Evolutionary conservation across 2,113 vertebrate genomes (phyloP).

Genomic region (Rhinopomastus cyanomelas): DNA sequence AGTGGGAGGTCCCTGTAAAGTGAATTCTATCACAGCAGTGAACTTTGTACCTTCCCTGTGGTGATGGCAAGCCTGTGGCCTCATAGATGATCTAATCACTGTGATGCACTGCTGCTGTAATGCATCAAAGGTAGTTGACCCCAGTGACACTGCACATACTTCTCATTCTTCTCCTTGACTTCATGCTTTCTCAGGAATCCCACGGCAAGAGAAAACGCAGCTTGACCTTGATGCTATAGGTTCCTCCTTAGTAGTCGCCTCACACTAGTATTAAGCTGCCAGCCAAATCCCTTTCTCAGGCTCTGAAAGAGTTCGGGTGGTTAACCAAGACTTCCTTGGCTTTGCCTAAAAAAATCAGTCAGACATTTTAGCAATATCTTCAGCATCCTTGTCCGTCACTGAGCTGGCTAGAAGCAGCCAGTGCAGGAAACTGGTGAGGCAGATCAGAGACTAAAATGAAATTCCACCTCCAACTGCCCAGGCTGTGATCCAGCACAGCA

Average conservation of each 20-base stretch:
- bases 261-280: background rate
- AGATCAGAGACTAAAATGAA: background rate
- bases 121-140: background rate
- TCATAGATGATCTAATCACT: background rate
- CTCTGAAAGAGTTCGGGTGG: background rate
- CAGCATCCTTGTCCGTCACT: background rate
- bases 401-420: background rate
- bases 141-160: background rate
- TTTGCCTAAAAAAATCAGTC: background rate
- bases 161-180: background rate
- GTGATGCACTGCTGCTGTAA: background rate
- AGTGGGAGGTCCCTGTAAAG: background rate
- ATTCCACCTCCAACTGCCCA: background rate
- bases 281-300: background rate
- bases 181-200: background rate
- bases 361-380: background rate
- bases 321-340: background rate
- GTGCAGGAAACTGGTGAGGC: background rate
- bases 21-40: background rate
- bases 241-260: background rate
- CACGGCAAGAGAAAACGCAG: background rate
- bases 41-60: background rate
- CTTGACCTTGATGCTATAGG: rapidly evolving
- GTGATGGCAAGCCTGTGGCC: background rate
- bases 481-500: slow-evolving; percentile 5